These are phyloP conservation scores for Anser brachyrhynchus DNA, from an alignment of 2,113 vertebrate species.

Conservation along the genomic window DNA sequence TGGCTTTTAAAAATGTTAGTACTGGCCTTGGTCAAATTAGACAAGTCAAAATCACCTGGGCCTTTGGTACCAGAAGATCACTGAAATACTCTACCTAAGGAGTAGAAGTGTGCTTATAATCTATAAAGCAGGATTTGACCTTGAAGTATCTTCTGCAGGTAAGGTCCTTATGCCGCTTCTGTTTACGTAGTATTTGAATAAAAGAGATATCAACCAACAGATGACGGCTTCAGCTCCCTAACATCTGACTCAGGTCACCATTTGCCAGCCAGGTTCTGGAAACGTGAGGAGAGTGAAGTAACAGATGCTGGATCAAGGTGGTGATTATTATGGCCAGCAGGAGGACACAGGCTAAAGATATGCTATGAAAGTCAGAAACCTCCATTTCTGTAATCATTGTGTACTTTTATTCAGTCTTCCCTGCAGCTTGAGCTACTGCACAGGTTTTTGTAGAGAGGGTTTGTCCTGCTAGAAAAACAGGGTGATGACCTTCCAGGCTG, in stretches of 20 bases:
- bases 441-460: background rate
- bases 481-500: background rate
- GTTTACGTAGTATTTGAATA: background rate
- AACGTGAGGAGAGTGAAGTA: background rate
- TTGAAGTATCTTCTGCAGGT: background rate
- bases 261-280: background rate
- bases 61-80: background rate
- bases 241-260: background rate
- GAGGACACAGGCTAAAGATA: background rate
- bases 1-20: background rate
- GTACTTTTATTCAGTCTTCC: background rate
- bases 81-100: background rate
- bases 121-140: background rate
- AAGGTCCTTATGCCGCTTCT: background rate
- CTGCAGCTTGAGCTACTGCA: background rate
- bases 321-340: background rate
- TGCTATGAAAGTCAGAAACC: background rate
- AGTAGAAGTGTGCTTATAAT: background rate
- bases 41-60: background rate
- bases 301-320: background rate
- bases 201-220: background rate
- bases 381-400: background rate
- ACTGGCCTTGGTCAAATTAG: background rate
- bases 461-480: background rate
- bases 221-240: background rate